Conservation (phyloP, 2,888 invertebrate species). For the Orchestes rusci region DNA sequence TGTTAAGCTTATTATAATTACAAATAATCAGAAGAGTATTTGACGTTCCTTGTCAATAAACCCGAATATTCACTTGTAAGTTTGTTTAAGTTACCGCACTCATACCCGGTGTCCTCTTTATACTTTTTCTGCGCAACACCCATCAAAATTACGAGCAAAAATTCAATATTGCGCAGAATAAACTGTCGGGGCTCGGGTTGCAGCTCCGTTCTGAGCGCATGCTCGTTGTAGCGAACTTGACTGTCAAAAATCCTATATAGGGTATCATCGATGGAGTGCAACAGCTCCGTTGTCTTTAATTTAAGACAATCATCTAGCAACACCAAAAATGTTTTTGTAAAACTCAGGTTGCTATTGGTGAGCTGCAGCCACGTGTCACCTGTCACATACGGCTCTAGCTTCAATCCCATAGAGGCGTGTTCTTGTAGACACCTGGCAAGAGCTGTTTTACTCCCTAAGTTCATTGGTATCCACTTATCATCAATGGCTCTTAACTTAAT, state of each 20-base stretch:
- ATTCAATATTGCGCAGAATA: constrained; percentile 62
- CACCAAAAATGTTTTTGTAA: constrained; percentile 66
- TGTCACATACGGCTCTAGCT: constrained; percentile 57
- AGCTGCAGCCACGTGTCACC: constrained; percentile 66
- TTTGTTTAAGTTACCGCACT: constrained; percentile 48
- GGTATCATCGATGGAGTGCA: constrained; percentile 64
- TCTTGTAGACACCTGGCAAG: constrained; percentile 61
- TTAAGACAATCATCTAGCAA: constrained; percentile 70
- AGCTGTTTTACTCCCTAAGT: constrained; percentile 66
- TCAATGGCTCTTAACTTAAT: constrained; percentile 69
- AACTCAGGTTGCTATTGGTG: constrained; percentile 73
- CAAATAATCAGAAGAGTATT: constrained; percentile 54
- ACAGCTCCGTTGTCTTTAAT: constrained; percentile 66
- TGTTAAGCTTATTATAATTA: constrained; percentile 22
- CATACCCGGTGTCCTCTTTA: constrained; percentile 53
- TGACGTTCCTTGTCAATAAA: constrained; percentile 51
- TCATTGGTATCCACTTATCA: constrained; percentile 80
- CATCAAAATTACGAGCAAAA: constrained; percentile 59
- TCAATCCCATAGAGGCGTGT: constrained; percentile 62
- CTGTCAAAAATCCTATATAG: constrained; percentile 67
- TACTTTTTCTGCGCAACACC: constrained; percentile 57
- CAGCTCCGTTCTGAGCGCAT: constrained; percentile 50
- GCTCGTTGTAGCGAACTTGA: constrained; percentile 59
- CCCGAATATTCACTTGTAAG: constrained; percentile 52
- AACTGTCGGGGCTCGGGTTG: constrained; percentile 48